These are phyloP conservation scores for Scytalopus superciliaris DNA, from an alignment of 2,113 vertebrate genomes.

Conservation along the genomic window DNA sequence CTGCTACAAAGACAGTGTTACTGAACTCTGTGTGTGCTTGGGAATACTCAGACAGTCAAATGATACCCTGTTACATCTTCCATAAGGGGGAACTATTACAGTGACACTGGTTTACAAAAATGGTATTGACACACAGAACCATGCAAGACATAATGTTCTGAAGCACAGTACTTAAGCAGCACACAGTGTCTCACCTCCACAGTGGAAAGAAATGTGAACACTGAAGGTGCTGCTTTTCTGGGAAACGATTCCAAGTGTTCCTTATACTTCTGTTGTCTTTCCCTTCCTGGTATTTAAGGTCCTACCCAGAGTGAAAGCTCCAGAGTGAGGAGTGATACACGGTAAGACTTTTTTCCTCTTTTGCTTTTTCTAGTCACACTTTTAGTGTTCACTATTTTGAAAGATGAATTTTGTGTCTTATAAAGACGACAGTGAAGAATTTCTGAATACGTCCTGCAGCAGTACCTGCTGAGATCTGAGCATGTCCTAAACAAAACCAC, in stretches of 20 bases:
- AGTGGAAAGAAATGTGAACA: background rate
- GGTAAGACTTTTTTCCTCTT: slow-evolving; percentile 41
- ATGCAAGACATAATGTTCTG: background rate
- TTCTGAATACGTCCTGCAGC: background rate
- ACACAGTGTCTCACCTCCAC: background rate
- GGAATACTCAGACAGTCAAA: background rate
- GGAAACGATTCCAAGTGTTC: background rate
- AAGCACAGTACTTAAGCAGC: background rate
- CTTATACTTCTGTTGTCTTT: background rate
- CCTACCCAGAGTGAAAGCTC: slow-evolving; percentile 80
- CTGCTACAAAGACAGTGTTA: background rate
- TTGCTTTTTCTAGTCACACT: background rate
- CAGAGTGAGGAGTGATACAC: slow-evolving; percentile 76
- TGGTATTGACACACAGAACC: background rate
- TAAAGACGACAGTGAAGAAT: background rate
- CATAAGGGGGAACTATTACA: background rate
- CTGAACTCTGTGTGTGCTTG: background rate
- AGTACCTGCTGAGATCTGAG: background rate
- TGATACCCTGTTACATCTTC: background rate
- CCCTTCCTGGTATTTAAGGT: slow-evolving; percentile 71
- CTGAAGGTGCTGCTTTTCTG: background rate
- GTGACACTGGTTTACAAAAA: background rate
- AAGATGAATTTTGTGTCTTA: background rate
- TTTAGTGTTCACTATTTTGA: background rate
- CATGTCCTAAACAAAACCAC: background rate